Conservation (phyloP, 1,140 invertebrate species). For the Chrysopa pallens region DNA sequence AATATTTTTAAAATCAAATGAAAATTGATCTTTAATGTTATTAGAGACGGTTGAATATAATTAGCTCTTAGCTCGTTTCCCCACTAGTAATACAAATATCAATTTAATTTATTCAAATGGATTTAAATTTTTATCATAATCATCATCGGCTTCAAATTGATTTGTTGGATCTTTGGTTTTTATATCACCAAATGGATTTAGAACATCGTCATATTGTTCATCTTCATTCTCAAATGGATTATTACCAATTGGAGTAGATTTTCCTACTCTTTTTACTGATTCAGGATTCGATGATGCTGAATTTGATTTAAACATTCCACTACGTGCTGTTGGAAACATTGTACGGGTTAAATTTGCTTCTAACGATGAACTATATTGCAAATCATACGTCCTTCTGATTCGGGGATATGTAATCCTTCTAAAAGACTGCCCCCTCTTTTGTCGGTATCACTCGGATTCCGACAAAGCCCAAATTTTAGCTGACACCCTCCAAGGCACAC, state of each 20-base stretch:
- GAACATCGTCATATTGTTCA: conserved; percentile 6
- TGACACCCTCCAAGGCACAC: no score
- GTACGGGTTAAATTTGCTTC: conserved; percentile 33
- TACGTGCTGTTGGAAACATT: conserved; percentile 5
- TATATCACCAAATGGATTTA: conserved; percentile 22
- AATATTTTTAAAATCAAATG: no score
- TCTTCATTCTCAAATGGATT: conserved; percentile 35
- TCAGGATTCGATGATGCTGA: conserved; percentile 5
- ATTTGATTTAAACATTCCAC: no score
- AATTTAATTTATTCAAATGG: conserved; percentile 35
- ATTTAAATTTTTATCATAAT: conserved; percentile 47
- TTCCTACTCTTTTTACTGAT: conserved; percentile 24
- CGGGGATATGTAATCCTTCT: no score
- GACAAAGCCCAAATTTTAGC: no score
- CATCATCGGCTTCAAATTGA: conserved; percentile 22
- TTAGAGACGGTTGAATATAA: no score
- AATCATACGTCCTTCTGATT: conserved; percentile 29
- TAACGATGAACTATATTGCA: conserved; percentile 35
- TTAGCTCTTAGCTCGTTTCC: no score
- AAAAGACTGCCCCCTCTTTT: no score
- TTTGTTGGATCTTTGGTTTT: conserved; percentile 15
- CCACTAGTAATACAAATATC: no score
- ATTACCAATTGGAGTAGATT: conserved; percentile 23
- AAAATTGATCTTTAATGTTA: no score
- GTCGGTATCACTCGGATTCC: no score